Conservation (phyloP, 2,888 invertebrate genomes). For the Unio delphinus region DNA sequence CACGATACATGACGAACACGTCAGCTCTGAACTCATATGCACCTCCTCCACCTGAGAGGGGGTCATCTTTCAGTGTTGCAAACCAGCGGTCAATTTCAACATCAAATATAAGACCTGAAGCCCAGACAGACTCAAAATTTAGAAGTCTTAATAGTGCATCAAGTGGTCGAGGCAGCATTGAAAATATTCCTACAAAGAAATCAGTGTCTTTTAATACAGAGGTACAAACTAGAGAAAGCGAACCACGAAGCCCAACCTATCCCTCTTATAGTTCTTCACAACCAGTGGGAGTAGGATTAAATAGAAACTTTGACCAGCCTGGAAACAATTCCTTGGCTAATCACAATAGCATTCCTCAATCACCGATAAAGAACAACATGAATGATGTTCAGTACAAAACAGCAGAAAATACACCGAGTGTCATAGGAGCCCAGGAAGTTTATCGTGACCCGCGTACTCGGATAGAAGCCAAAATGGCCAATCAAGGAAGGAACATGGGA, state of each 20-base stretch:
- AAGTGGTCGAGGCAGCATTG: conserved; percentile 32
- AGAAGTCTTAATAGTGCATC: conserved; percentile 20
- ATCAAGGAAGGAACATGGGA: conserved; percentile 39
- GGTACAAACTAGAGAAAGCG: conserved; percentile 62
- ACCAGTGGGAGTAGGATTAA: conserved; percentile 8
- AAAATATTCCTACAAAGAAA: conserved; percentile 66
- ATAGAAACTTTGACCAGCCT: conserved; percentile 8
- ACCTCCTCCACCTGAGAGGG: conserved; percentile 86
- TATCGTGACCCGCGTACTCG: conserved; percentile 94
- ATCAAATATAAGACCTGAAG: conserved; percentile 8
- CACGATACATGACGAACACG: conserved; percentile 18
- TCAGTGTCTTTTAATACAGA: conserved; percentile 71
- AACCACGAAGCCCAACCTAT: conserved; percentile 32
- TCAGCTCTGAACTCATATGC: conserved; percentile 17
- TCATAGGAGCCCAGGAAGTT: conserved; percentile 98
- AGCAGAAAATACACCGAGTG: conserved; percentile 87
- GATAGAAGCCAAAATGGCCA: conserved; percentile 81
- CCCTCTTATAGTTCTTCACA: conserved; percentile 41
- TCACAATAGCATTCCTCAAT: conserved; percentile 14
- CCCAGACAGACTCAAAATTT: conserved; percentile 12
- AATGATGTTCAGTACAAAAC: conserved; percentile 43
- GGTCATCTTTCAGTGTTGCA: conserved; percentile 81
- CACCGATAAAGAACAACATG: conserved; percentile 21
- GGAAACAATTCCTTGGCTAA: conserved; percentile 12
- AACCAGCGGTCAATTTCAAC: conserved; percentile 13